Base-by-base conservation (phyloP, 37 sponge, comb jelly and placozoan species). In the Haliclona indistincta region DNA sequence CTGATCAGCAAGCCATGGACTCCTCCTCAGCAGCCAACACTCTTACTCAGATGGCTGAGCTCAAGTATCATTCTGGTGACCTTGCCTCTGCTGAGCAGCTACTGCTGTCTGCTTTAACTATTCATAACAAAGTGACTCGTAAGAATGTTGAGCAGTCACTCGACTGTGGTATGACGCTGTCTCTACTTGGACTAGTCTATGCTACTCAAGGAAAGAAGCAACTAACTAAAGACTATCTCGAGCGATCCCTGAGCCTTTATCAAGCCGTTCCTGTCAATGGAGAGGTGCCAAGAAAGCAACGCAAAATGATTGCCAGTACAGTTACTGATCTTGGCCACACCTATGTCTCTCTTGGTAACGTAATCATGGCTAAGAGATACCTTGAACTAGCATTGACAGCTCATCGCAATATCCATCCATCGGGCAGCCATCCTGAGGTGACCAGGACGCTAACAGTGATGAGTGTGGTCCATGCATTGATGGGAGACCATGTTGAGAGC, bases 241-340 rank as follows among this genome's bases (percentile, higher is more conserved):
- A 90, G 49, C 38, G 65, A 34, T 84, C 93, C 11, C 45, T 94
- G 60, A 64, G 26, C 0, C 32, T 81, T 38, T 83, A 83, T 41
- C 84, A 86, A 55, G 56, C 82, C 3, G 19, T 86, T 1, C 93
- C 92, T 4, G 29, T 69, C 4, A 51, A 74, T 29, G 81, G 78
- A 17, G 51, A 63, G 11, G 56, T 78, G 28, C 41, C 70, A 42
- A 56, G 51, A 20, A 39, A 44, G 30, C 87, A 88, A 51, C 62
- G 55, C n/a, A 69, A 34, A 30, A 80, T 80, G 17, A 67, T 85
- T 10, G 68, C 89, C 35, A 83, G 55, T 58, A 53, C 69, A 36
- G 64, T 94, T 63, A 86, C 68, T 36, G 93, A 94, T 68, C 64
- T 94, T 19, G 77, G 84, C 37, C 88, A 79, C 44, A 76, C 81